Evolutionary conservation across 2,113 vertebrate genomes (phyloP).

Genomic region (Pollachius pollachius): DNA sequence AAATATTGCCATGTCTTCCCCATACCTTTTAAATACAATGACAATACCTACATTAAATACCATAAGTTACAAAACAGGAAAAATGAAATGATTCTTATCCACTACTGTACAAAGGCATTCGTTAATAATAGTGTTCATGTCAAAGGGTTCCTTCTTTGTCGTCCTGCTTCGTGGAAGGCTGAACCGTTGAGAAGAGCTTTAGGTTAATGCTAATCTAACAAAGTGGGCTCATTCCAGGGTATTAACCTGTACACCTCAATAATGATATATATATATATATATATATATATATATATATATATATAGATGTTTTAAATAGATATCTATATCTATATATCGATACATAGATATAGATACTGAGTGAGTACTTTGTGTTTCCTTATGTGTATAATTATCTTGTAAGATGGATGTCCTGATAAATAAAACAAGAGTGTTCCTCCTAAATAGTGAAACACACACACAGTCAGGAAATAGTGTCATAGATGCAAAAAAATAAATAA

Average conservation of each 20-base stretch:
- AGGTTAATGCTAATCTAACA: constrained; percentile 8
- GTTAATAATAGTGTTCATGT: constrained; percentile 66
- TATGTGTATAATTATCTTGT: constrained; percentile 25
- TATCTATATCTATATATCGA: constrained; percentile 18
- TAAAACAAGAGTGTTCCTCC: too few relatives aligned
- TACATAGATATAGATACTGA: constrained; percentile 2
- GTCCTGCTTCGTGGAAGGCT: constrained; percentile 24
- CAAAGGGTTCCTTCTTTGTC: constrained; percentile 50
- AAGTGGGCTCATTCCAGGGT: constrained; percentile 61
- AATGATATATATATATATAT: constrained; percentile 31
- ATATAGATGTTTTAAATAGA: neutral
- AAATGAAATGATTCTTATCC: constrained; percentile 68
- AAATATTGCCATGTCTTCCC: constrained; percentile 75
- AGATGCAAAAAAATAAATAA: constrained; percentile 12
- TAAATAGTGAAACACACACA: too few relatives aligned
- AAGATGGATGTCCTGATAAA: constrained; percentile 15
- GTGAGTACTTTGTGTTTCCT: constrained; percentile 11
- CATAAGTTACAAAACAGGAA: constrained; percentile 74
- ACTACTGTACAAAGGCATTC: constrained; percentile 74
- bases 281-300: neutral
- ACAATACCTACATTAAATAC: constrained; percentile 73
- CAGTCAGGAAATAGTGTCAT: too few relatives aligned
- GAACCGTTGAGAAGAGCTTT: neutral
- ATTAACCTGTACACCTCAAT: constrained; percentile 56
- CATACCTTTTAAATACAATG: constrained; percentile 73